A percentile compares a stretch with the other conserved stretches of the same genome.
phyloP scores from a whole-genome alignment of 2,888 invertebrate genomes.

The Hetaerina titia region DNA sequence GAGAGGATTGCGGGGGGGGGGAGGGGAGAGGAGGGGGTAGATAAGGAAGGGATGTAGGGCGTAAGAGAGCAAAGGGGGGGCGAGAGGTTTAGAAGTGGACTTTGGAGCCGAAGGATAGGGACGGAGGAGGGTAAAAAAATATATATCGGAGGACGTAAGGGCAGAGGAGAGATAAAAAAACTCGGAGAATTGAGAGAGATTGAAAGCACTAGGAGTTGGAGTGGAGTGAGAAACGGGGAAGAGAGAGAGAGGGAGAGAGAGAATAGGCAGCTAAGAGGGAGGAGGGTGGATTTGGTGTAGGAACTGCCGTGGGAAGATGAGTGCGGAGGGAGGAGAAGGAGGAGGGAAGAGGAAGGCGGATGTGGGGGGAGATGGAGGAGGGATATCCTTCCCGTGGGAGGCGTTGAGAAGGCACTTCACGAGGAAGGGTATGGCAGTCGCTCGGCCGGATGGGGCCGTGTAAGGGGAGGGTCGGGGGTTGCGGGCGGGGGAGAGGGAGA shows the following conservation, averaged over 20 bases:
- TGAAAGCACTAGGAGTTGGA: not conserved
- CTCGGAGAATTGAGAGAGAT: slow-evolving; percentile 11
- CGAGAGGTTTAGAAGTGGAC: slow-evolving; percentile 10
- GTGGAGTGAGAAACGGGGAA: too few species aligned
- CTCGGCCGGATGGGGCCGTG: not conserved
- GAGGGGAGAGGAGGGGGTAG: not conserved
- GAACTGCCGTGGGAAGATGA: not conserved
- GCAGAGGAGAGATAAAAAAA: not conserved
- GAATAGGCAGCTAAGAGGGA: not conserved
- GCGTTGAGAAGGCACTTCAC: not conserved
- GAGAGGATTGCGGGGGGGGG: not conserved
- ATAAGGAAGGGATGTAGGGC: not conserved
- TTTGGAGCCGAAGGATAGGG: not conserved
- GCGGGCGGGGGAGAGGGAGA: not conserved
- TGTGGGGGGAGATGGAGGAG: not conserved
- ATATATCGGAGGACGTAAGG: not conserved
- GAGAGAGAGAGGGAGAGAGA: not conserved
- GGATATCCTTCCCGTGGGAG: slow-evolving; percentile 16
- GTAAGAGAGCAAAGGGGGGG: not conserved
- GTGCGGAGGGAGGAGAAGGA: not conserved
- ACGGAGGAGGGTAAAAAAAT: not conserved
- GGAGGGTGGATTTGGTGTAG: not conserved
- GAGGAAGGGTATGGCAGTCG: not conserved
- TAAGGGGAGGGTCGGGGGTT: not conserved
- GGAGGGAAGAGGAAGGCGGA: not conserved